These are phyloP conservation scores for Naso thynnoides DNA, from an alignment of 2,797 vertebrate species.

Conservation along the genomic window DNA sequence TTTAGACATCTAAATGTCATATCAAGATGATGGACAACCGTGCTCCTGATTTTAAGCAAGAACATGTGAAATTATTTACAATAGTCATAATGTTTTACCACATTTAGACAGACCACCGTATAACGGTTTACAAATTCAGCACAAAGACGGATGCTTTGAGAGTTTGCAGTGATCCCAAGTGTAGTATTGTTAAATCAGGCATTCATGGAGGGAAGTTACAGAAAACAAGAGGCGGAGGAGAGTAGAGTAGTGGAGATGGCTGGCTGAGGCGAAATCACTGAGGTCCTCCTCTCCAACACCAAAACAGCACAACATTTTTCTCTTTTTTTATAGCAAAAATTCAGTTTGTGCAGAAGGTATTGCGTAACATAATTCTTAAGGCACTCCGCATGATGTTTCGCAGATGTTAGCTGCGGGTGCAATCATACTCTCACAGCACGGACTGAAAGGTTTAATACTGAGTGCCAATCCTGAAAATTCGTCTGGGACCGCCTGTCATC, in stretches of 20 bases:
- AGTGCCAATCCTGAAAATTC: neutral
- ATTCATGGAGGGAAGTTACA: conserved; percentile 29
- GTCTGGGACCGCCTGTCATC: neutral
- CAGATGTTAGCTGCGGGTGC: neutral
- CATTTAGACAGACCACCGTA: conserved; percentile 7
- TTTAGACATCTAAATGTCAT: too few species aligned
- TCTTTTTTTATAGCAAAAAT: neutral
- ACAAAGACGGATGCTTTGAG: conserved; percentile 21
- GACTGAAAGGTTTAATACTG: neutral
- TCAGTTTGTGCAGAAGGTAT: neutral
- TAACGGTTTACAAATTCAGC: conserved; percentile 23
- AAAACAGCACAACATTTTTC: neutral
- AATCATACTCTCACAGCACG: neutral
- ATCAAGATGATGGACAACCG: neutral
- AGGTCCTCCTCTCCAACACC: neutral
- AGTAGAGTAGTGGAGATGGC: conserved; percentile 1
- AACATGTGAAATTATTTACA: neutral
- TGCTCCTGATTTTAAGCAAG: neutral
- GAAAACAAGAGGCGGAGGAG: neutral
- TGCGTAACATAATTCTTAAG: neutral
- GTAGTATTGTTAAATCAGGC: conserved; percentile 38
- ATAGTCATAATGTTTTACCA: neutral
- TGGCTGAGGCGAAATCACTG: neutral
- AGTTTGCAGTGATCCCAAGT: conserved; percentile 40
- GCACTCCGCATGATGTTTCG: neutral